A percentile compares a stretch with the other conserved stretches of the same genome.
phyloP scores from a whole-genome alignment of 2,888 invertebrate species.

The Podabrus alpinus region DNA sequence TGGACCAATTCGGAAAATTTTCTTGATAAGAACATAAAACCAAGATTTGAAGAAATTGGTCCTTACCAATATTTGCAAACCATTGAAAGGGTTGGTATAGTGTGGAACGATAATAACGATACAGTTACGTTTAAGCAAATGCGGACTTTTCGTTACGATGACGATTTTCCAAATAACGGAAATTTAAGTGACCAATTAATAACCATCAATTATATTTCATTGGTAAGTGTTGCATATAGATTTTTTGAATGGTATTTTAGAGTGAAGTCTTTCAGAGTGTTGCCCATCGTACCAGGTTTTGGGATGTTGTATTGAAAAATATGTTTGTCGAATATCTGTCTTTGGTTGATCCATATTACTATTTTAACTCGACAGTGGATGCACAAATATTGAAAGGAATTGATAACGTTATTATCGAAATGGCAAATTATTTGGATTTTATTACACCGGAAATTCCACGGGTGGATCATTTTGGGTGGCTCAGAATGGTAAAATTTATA shows the following conservation, averaged over 20 bases:
- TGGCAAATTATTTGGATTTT: constrained; percentile 64
- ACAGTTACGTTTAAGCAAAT: constrained; percentile 74
- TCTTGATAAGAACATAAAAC: constrained; percentile 59
- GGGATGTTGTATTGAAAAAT: constrained; percentile 61
- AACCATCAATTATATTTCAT: constrained; percentile 75
- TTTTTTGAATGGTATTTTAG: too few species aligned
- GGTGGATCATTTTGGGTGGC: constrained; percentile 84
- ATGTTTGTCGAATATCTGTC: neutral
- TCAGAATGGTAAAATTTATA: constrained; percentile 64
- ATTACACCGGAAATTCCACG: constrained; percentile 57
- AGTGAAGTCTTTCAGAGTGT: constrained; percentile 60
- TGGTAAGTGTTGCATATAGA: constrained; percentile 63
- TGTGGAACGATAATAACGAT: constrained; percentile 72
- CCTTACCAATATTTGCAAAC: constrained; percentile 70
- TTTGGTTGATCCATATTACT: constrained; percentile 60
- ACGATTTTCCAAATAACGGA: constrained; percentile 65
- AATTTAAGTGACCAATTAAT: constrained; percentile 70
- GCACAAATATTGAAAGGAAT: constrained; percentile 83
- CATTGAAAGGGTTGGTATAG: constrained; percentile 72
- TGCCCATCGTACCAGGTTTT: constrained; percentile 62
- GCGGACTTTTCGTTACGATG: constrained; percentile 72
- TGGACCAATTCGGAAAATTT: constrained; percentile 78
- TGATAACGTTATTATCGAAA: constrained; percentile 69
- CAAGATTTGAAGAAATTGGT: constrained; percentile 61
- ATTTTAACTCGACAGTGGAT: constrained; percentile 66